A percentile compares a stretch with the other conserved stretches of the same genome.
Evolutionary conservation across 2,797 vertebrate genomes (phyloP).

Genomic region (Buceros bicornis): DNA sequence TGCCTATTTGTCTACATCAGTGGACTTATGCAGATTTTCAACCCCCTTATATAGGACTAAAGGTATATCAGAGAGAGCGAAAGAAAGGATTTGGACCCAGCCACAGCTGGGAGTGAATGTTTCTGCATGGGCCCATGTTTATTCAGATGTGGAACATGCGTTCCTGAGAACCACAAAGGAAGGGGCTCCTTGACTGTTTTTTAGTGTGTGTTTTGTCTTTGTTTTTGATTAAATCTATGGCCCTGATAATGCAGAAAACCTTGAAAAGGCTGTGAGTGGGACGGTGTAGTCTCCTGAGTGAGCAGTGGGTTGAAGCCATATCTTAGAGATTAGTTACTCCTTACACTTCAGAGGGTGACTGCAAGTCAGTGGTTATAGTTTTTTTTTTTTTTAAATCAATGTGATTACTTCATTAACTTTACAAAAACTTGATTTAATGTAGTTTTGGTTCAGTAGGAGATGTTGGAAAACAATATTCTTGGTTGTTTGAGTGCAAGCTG

Average conservation of each 20-base stretch:
- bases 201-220: background rate
- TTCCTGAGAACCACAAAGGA: constrained; percentile 34
- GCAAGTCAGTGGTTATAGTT: background rate
- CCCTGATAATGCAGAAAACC: background rate
- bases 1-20: background rate
- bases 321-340: background rate
- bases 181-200: background rate
- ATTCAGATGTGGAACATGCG: constrained; percentile 28
- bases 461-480: background rate
- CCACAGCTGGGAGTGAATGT: constrained; percentile 27
- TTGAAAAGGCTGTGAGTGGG: background rate
- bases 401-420: background rate
- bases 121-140: constrained; percentile 17
- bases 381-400: background rate
- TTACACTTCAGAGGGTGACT: background rate
- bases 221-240: background rate
- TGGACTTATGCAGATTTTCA: background rate
- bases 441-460: background rate
- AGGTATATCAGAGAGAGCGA: background rate
- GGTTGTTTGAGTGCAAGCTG: background rate
- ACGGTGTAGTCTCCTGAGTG: background rate
- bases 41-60: background rate
- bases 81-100: background rate
- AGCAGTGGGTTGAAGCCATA: background rate
- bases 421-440: background rate